phyloP scores from a whole-genome alignment of 2,888 invertebrate genomes.

The Boloria euphrosyne region DNA sequence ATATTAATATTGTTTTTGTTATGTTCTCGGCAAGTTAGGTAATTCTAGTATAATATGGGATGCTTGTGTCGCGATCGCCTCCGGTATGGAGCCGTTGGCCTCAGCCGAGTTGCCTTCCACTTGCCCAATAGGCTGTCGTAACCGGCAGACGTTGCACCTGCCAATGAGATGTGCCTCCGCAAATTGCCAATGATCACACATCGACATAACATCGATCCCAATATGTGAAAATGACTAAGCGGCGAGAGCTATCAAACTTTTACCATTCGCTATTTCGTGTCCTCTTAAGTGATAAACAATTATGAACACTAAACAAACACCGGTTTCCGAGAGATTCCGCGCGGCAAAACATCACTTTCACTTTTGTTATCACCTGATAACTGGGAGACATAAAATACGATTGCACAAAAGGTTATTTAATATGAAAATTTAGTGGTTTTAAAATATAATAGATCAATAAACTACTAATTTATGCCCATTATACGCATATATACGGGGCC shows the following conservation, averaged over 20 bases:
- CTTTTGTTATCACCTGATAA: conserved; percentile 49
- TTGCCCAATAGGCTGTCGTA: conserved; percentile 78
- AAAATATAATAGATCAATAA: conserved; percentile 39
- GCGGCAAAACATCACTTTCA: conserved; percentile 47
- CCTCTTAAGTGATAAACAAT: conserved; percentile 41
- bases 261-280: conserved; percentile 42
- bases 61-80: conserved; percentile 69
- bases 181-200: conserved; percentile 60
- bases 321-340: conserved; percentile 40
- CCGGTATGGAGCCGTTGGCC: conserved; percentile 69
- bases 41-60: conserved; percentile 70
- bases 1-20: conserved; percentile 72
- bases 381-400: conserved; percentile 38
- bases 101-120: conserved; percentile 61
- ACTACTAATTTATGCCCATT: conserved; percentile 33
- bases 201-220: conserved; percentile 52
- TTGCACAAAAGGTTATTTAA: conserved; percentile 42
- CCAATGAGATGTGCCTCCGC: conserved; percentile 67
- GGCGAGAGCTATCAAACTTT: conserved; percentile 34
- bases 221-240: conserved; percentile 25
- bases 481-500: conserved; percentile 33
- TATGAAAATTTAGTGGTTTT: conserved; percentile 56
- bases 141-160: conserved; percentile 77
- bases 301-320: conserved; percentile 43
- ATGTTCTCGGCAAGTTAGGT: conserved; percentile 65